Evolutionary conservation across 1,140 invertebrate species (phyloP).

Genomic region (Ooceraea biroi): DNA sequence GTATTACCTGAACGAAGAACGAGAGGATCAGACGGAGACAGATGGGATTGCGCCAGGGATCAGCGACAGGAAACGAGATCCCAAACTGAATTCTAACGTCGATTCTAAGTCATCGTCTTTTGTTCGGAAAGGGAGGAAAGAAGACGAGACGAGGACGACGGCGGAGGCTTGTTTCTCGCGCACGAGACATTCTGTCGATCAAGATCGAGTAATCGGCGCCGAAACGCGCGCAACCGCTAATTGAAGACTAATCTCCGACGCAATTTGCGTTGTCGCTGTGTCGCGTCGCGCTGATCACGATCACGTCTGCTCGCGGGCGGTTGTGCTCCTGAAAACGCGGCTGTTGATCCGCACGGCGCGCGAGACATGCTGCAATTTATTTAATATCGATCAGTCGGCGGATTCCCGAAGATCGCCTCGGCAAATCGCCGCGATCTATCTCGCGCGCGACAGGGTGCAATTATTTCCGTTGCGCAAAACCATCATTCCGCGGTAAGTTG

Average conservation of each 20-base stretch:
- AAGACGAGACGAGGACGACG: not conserved
- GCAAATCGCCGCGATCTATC: constrained; percentile 27
- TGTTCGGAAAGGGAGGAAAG: not conserved
- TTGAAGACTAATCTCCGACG: constrained; percentile 48
- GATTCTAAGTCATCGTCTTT: constrained; percentile 15
- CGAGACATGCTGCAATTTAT: constrained; percentile 14
- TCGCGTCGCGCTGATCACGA: constrained; percentile 52
- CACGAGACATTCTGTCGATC: not conserved
- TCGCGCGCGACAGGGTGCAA: constrained; percentile 11
- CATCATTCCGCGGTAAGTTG: constrained; percentile 2
- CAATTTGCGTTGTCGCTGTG: constrained; percentile 37
- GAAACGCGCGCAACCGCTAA: constrained; percentile 28
- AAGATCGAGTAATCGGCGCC: constrained; percentile 4
- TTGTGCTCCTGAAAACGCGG: too few species aligned
- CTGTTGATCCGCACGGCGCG: too few species aligned
- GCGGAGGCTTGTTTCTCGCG: not conserved
- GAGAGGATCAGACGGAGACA: not conserved
- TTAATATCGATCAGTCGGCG: constrained; percentile 28
- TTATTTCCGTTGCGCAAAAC: constrained; percentile 35
- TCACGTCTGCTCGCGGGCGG: constrained; percentile 25
- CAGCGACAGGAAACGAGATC: not conserved
- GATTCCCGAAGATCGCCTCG: constrained; percentile 25
- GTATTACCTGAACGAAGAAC: constrained; percentile 19
- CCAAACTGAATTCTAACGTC: constrained; percentile 44
- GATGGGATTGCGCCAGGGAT: constrained; percentile 25